Evolutionary conservation across 2,888 invertebrate species (phyloP).

Genomic region (Amiota communis): DNA sequence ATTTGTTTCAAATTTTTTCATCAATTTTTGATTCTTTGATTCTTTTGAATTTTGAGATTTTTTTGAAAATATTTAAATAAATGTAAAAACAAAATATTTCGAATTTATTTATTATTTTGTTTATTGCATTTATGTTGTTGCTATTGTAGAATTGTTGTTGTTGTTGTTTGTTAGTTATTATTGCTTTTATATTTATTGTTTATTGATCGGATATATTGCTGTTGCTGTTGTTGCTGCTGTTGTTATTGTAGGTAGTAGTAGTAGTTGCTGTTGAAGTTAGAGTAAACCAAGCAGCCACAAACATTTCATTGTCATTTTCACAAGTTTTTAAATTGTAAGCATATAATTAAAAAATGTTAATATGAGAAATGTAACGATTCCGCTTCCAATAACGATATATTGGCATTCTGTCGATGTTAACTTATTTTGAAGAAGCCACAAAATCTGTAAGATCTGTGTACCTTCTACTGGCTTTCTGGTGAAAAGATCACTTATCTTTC

Average conservation of each 20-base stretch:
- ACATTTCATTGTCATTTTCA: constrained; percentile 11
- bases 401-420: too few relatives aligned
- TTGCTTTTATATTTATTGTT: constrained; percentile 52
- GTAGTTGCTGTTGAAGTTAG: constrained; percentile 51
- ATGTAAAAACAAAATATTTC: constrained; percentile 34
- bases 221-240: constrained; percentile 50
- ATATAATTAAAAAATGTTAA: too few relatives aligned
- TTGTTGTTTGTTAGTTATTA: constrained; percentile 51
- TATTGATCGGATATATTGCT: constrained; percentile 63
- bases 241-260: constrained; percentile 45
- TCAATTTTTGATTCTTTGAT: constrained; percentile 35
- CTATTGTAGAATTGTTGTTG: constrained; percentile 38
- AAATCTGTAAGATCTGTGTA: too few relatives aligned
- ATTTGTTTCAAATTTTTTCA: constrained; percentile 1
- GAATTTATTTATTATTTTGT: constrained; percentile 47
- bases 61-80: constrained; percentile 31
- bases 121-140: constrained; percentile 21
- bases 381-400: too few relatives aligned
- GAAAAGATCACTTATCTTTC: too few relatives aligned
- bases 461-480: too few relatives aligned
- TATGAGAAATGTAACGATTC: too few relatives aligned
- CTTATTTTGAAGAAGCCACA: too few relatives aligned
- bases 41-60: constrained; percentile 25
- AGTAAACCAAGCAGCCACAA: constrained; percentile 22
- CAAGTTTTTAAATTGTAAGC: too few relatives aligned